These are phyloP conservation scores for Lophotis ruficrista DNA, from an alignment of 2,113 vertebrate species.

Conservation along the genomic window DNA sequence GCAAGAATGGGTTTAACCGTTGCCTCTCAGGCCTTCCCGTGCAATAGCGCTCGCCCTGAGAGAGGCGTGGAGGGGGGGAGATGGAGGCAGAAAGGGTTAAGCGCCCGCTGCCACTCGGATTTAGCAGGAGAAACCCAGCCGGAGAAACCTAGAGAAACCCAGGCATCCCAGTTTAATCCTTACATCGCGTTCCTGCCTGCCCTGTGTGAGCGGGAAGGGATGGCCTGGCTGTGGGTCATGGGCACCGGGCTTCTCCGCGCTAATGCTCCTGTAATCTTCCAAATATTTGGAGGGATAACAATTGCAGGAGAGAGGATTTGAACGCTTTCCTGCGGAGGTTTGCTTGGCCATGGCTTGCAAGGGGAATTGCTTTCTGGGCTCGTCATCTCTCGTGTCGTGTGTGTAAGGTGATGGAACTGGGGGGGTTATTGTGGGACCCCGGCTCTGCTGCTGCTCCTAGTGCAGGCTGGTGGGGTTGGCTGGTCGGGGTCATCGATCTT, in stretches of 20 bases:
- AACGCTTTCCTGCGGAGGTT: background rate
- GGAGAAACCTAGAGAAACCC: background rate
- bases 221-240: background rate
- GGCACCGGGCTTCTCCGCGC: background rate
- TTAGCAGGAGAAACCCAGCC: background rate
- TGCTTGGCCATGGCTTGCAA: background rate
- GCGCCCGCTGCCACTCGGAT: rapidly evolving
- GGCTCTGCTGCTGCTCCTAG: rapidly evolving
- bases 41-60: rapidly evolving
- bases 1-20: background rate
- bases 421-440: background rate
- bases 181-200: background rate
- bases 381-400: rapidly evolving
- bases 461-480: background rate
- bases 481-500: background rate
- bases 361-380: background rate
- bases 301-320: slow-evolving; percentile 30
- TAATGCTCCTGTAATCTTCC: slow-evolving; percentile 61
- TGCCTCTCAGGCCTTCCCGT: background rate
- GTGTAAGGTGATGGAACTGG: background rate
- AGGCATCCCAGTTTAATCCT: slow-evolving; percentile 22
- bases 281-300: slow-evolving; percentile 60
- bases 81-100: background rate
- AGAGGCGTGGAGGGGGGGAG: background rate
- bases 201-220: background rate